Evolutionary conservation across 2,113 vertebrate genomes (phyloP).

Genomic region (Arothron firmamentum): DNA sequence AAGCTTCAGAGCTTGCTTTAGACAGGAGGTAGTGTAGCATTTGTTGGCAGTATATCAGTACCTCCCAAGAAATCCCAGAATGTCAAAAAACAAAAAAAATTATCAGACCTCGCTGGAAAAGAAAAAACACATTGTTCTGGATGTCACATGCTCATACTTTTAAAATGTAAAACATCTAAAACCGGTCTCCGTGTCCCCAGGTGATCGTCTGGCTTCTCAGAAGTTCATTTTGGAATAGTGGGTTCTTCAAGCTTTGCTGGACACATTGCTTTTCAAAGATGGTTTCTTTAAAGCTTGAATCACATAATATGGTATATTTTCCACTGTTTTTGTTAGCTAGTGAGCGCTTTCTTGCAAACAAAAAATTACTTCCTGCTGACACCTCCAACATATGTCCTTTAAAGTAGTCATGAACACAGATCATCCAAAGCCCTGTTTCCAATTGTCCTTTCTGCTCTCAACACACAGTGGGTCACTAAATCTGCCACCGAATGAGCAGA

Average conservation of each 20-base stretch:
- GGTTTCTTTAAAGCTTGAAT: conserved; percentile 18
- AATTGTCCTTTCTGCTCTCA: conserved; percentile 1
- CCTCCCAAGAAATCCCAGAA: conserved; percentile 3
- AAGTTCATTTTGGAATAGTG: no score
- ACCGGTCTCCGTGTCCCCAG: no score
- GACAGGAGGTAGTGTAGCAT: conserved; percentile 52
- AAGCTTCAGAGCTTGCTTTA: conserved; percentile 43
- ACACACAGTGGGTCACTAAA: conserved; percentile 30
- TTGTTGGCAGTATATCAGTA: conserved; percentile 59
- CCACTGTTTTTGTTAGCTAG: conserved; percentile 21
- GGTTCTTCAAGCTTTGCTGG: no score
- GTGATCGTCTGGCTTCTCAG: no score
- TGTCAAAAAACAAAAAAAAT: conserved; percentile 18
- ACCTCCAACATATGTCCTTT: conserved; percentile 17
- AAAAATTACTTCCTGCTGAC: neutral
- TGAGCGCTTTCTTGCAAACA: conserved; percentile 18
- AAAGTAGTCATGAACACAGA: conserved; percentile 4
- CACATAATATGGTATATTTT: conserved; percentile 40
- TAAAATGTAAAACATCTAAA: no score
- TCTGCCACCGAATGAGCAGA: conserved; percentile 18
- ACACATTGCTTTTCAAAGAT: neutral
- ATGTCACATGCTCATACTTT: no score
- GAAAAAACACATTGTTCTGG: conserved; percentile 33
- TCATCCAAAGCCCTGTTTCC: conserved; percentile 7
- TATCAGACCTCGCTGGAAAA: conserved; percentile 18